Conservation (phyloP, 2,113 vertebrate species). For the Aix galericulata region DNA sequence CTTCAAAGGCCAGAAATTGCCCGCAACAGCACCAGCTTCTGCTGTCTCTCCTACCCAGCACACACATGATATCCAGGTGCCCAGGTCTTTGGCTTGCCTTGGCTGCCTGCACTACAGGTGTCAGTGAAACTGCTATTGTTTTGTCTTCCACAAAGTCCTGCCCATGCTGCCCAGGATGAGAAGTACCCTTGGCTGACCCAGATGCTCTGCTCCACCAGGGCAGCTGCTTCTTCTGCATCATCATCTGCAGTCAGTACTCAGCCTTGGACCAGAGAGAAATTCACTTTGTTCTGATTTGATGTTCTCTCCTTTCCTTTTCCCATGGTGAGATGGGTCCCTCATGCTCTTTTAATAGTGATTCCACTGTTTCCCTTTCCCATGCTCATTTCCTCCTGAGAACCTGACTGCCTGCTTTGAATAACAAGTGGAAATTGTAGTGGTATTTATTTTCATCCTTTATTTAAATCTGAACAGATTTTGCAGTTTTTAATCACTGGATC, state of each 20-base stretch:
- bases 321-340: neutral
- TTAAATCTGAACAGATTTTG: neutral
- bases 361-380: neutral
- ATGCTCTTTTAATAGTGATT: neutral
- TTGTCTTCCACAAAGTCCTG: neutral
- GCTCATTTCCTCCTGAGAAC: neutral
- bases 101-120: fast-evolving
- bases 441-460: neutral
- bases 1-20: neutral
- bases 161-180: neutral
- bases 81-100: neutral
- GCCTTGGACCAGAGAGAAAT: neutral
- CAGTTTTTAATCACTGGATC: neutral
- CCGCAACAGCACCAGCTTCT: neutral
- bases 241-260: neutral
- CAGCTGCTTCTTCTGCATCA: neutral
- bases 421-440: neutral
- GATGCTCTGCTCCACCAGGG: neutral
- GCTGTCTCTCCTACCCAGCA: neutral
- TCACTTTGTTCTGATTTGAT: neutral
- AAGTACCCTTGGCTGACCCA: neutral
- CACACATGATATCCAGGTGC: fast-evolving
- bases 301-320: neutral
- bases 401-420: neutral
- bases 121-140: neutral